Conservation (phyloP, 2,113 vertebrate species). For the Cyprinodon brontotheroides region DNA sequence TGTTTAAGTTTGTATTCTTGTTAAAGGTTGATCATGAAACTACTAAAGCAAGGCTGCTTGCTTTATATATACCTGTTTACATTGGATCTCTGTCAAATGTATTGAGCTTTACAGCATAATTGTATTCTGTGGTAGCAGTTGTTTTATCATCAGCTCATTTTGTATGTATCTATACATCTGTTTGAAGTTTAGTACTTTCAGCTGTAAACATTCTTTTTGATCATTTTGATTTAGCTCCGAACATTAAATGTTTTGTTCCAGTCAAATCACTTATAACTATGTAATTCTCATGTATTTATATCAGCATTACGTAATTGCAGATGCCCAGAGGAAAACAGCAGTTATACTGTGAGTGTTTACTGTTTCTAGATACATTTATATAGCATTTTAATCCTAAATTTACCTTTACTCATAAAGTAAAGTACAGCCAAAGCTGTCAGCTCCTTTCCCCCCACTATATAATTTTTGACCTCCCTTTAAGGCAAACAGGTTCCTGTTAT, state of each 20-base stretch:
- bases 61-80: too few relatives aligned
- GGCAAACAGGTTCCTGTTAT: neutral
- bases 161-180: neutral
- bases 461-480: neutral
- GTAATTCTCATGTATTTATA: neutral
- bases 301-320: neutral
- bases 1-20: too few relatives aligned
- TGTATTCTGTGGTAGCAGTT: too few relatives aligned
- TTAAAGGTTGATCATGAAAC: too few relatives aligned
- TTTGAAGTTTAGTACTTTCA: neutral
- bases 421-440: neutral
- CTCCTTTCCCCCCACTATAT: neutral
- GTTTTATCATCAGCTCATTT: too few relatives aligned
- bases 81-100: too few relatives aligned
- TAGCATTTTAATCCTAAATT: conserved; percentile 11
- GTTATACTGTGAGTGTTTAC: neutral
- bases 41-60: too few relatives aligned
- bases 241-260: neutral
- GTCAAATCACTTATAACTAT: neutral
- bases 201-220: too few relatives aligned
- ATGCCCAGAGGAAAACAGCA: neutral
- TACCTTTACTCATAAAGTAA: neutral
- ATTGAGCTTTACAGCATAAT: too few relatives aligned
- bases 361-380: neutral
- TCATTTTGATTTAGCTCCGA: too few relatives aligned